Conservation (phyloP, 1,140 invertebrate genomes). For the Frieseomelitta varia region DNA sequence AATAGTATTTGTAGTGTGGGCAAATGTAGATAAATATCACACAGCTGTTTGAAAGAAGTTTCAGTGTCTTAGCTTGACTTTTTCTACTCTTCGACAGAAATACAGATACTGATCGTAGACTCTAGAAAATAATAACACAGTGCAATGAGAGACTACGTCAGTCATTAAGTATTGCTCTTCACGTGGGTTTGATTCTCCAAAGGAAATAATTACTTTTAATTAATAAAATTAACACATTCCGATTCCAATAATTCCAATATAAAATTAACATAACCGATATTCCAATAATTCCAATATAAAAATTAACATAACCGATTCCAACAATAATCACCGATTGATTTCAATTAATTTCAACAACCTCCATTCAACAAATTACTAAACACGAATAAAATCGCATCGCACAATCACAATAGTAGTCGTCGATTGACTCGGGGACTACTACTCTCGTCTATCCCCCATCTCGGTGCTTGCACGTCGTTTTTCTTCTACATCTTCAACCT, state of each 20-base stretch:
- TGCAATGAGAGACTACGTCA: not conserved
- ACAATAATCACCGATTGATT: no score
- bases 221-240: no score
- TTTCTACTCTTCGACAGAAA: not conserved
- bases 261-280: no score
- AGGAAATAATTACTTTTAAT: no score
- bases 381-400: not conserved
- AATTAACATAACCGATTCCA: no score
- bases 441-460: not conserved
- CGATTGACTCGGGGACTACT: not conserved
- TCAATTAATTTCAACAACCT: no score
- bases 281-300: no score
- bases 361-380: not conserved
- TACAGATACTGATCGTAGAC: not conserved
- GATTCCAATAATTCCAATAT: no score
- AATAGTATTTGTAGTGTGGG: no score
- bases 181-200: not conserved
- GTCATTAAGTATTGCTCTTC: not conserved
- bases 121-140: not conserved
- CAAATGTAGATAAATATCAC: no score
- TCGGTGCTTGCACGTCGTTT: not conserved
- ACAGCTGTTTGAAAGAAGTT: no score
- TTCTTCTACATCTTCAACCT: conserved; percentile 4
- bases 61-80: no score
- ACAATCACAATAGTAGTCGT: not conserved